These are phyloP conservation scores for Phoenicopterus ruber DNA, from an alignment of 2,113 vertebrate species.

Conservation along the genomic window DNA sequence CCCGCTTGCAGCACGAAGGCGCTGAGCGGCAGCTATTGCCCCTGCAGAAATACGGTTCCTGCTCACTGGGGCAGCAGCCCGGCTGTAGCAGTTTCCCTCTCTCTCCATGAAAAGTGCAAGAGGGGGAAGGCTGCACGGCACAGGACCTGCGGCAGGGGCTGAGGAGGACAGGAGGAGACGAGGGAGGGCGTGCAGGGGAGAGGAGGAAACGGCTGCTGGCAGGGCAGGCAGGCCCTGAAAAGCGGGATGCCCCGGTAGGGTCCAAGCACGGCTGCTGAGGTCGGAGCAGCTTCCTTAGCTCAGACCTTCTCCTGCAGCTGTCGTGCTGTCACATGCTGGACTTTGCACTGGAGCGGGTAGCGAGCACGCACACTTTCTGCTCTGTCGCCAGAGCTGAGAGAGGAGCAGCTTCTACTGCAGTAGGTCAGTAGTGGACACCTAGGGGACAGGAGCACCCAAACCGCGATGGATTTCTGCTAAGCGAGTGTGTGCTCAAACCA, in stretches of 20 bases:
- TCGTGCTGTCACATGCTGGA: background rate
- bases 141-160: background rate
- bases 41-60: background rate
- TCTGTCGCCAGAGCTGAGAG: background rate
- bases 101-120: background rate
- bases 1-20: background rate
- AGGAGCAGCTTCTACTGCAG: background rate
- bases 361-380: background rate
- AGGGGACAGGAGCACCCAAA: background rate
- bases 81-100: background rate
- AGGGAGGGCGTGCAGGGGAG: background rate
- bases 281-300: background rate
- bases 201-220: background rate
- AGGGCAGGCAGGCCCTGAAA: conserved; percentile 6
- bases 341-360: background rate
- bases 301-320: background rate
- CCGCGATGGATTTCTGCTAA: rapidly evolving
- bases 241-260: background rate
- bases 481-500: rapidly evolving
- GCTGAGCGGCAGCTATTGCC: background rate
- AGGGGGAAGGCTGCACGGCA: rapidly evolving
- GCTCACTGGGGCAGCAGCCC: background rate
- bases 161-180: background rate
- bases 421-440: background rate
- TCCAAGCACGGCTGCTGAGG: rapidly evolving